Evolutionary conservation across 1,140 invertebrate species (phyloP), one percentile per base, ranked within the genome.

Genomic region (Drosophila santomea): DNA sequence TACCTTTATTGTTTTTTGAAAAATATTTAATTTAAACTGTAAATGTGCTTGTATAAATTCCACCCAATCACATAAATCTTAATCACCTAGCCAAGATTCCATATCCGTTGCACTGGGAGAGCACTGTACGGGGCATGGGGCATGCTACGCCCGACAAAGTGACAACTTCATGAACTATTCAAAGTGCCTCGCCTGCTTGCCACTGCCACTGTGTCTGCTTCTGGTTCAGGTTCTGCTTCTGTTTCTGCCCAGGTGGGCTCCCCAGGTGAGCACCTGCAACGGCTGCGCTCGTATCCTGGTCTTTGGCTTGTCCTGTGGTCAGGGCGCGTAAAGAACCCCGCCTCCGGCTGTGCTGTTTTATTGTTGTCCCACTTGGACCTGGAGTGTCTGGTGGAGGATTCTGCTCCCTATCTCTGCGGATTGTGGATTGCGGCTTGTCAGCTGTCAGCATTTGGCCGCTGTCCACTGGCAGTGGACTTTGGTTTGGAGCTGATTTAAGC

Each of bases 161-260:
- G 83, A 85, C 83, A 85, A 82, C 83, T 85, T 86, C 82, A 86
- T 86, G 64, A 88, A 86, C 64, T 88, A 86, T 86, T 88, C 83
- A 86, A 86, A 75, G 61, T 54, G 63, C 47, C 67, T 39, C 23
- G 39, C 25, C 41, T 56, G 62, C 15, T 32, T 58, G 66, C 47
- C 17, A 6, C 38, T n/a, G 35, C 14, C 8, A 14, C 45, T 55
- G 56, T 17, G 17, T 20, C 38, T n/a, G 35, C 14, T 5, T 14
- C 45, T 55, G 56, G 50, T 10, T 10, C 32, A 10, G 32, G 0
- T 32, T 2, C 28, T 57, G 64, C 41, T n/a, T 4, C 41, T 14
- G 25, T 12, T 7, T 14, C 45, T 55, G 56, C 55, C 41, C 43
- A 35, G 23, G 38, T 35, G 36, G 14, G 12, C 41, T 55, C 52